Evolutionary conservation across 2,113 vertebrate species (phyloP).

Genomic region (Oostethus manadensis): DNA sequence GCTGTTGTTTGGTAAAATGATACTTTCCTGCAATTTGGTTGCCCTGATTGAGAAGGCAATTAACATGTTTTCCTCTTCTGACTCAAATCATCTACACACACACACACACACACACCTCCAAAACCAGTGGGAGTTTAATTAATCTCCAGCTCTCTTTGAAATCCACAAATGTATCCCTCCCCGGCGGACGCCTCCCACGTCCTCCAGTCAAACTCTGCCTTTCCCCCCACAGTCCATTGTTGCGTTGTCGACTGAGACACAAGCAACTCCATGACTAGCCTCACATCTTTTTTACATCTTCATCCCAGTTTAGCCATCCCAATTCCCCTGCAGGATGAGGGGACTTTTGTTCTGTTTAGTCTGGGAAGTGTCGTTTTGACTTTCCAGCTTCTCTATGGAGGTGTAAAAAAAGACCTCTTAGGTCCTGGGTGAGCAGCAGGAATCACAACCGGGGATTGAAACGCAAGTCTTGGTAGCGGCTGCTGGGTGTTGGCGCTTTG

Average conservation of each 20-base stretch:
- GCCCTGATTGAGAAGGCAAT: slow-evolving; percentile 41
- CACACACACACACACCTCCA: slow-evolving; percentile 36
- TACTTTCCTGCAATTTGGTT: slow-evolving; percentile 36
- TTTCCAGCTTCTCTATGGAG: slow-evolving; percentile 11
- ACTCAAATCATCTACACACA: slow-evolving; percentile 44
- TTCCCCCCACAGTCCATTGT: slow-evolving; percentile 34
- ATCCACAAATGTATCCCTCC: slow-evolving; percentile 43
- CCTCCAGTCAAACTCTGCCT: slow-evolving; percentile 32
- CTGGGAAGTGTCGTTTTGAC: slow-evolving; percentile 12
- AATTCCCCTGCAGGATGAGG: slow-evolving; percentile 11
- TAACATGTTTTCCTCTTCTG: slow-evolving; percentile 55
- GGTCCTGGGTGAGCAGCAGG: slow-evolving; percentile 14
- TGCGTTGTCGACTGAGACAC: slow-evolving; percentile 24
- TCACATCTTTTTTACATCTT: slow-evolving; percentile 5
- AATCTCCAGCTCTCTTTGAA: slow-evolving; percentile 59
- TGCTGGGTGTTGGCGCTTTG: slow-evolving; percentile 30
- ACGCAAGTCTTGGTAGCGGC: slow-evolving; percentile 11
- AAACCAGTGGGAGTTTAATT: slow-evolving; percentile 58
- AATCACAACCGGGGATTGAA: slow-evolving; percentile 15
- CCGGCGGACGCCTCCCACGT: slow-evolving; percentile 41
- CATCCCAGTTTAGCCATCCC: slow-evolving; percentile 11
- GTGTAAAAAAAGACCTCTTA: slow-evolving; percentile 29
- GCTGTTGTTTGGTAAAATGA: slow-evolving; percentile 38
- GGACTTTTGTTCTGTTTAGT: slow-evolving; percentile 13
- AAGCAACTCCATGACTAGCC: slow-evolving; percentile 27